phyloP scores from a whole-genome alignment of 1,140 invertebrate species.

The Tetranychus urticae region DNA sequence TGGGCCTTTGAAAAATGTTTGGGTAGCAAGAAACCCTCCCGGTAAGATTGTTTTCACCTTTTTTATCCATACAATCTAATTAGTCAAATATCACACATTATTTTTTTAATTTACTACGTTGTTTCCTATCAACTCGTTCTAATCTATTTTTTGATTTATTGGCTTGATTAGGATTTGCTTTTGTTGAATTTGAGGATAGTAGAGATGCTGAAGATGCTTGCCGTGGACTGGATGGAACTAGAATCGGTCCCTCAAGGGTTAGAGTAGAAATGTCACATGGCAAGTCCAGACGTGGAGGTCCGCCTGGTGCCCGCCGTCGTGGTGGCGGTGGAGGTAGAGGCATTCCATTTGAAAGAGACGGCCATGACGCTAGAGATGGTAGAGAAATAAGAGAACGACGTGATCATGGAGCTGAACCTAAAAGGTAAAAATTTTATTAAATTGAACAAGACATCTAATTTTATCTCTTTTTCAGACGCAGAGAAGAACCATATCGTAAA shows the following conservation, averaged over 20 bases:
- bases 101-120: neutral
- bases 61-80: neutral
- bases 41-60: conserved; percentile 22
- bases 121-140: neutral
- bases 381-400: too few relatives aligned
- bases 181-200: conserved; percentile 41
- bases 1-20: conserved; percentile 80
- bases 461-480: too few relatives aligned
- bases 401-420: too few relatives aligned
- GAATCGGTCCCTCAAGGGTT: conserved; percentile 47
- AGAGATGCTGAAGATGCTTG: conserved; percentile 87
- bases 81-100: neutral
- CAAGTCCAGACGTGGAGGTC: conserved; percentile 30
- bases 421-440: too few relatives aligned
- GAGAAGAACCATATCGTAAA: too few relatives aligned
- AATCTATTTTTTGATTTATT: neutral
- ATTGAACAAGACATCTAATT: too few relatives aligned
- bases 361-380: too few relatives aligned
- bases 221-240: conserved; percentile 76
- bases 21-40: conserved; percentile 71
- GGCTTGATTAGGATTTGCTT: conserved; percentile 40
- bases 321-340: neutral
- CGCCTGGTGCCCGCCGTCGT: neutral
- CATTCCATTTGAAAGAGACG: too few relatives aligned
- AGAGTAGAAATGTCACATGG: conserved; percentile 69